Evolutionary conservation across 2,888 invertebrate species (phyloP).

Genomic region (Pasiphila rectangulata): DNA sequence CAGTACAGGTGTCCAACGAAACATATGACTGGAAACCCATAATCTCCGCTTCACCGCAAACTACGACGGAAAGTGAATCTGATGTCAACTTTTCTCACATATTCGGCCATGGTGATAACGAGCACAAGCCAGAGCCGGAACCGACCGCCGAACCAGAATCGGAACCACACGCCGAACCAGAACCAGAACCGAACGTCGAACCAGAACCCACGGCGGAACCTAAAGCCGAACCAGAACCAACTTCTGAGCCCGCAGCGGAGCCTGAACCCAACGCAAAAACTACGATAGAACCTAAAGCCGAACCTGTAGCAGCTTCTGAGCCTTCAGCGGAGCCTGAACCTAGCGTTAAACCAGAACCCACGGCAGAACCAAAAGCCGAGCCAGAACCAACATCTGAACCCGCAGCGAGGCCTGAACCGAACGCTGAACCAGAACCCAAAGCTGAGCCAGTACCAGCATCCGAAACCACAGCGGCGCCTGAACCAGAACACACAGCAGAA

Average conservation of each 20-base stretch:
- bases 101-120: slow-evolving; percentile 47
- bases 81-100: slow-evolving; percentile 59
- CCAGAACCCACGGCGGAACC: slow-evolving; percentile 42
- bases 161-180: slow-evolving; percentile 35
- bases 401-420: slow-evolving; percentile 35
- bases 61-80: slow-evolving; percentile 53
- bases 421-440: slow-evolving; percentile 37
- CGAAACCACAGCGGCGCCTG: slow-evolving; percentile 29
- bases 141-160: slow-evolving; percentile 27
- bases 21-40: slow-evolving; percentile 62
- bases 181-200: slow-evolving; percentile 36
- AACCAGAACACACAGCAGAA: slow-evolving; percentile 17
- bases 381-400: slow-evolving; percentile 41
- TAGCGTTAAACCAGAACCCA: slow-evolving; percentile 13
- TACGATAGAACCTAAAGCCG: slow-evolving; percentile 22
- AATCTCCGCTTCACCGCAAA: slow-evolving; percentile 43
- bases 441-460: slow-evolving; percentile 21
- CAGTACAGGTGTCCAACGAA: slow-evolving; percentile 42
- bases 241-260: slow-evolving; percentile 31
- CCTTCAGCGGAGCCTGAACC: slow-evolving; percentile 28
- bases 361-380: slow-evolving; percentile 36
- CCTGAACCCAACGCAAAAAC: no score
- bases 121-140: slow-evolving; percentile 37
- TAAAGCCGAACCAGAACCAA: slow-evolving; percentile 36
- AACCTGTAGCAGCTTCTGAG: slow-evolving; percentile 23